phyloP scores from a whole-genome alignment of 30 jellyfish, hydroid and myxozoan species.

The Morbakka virulenta region DNA sequence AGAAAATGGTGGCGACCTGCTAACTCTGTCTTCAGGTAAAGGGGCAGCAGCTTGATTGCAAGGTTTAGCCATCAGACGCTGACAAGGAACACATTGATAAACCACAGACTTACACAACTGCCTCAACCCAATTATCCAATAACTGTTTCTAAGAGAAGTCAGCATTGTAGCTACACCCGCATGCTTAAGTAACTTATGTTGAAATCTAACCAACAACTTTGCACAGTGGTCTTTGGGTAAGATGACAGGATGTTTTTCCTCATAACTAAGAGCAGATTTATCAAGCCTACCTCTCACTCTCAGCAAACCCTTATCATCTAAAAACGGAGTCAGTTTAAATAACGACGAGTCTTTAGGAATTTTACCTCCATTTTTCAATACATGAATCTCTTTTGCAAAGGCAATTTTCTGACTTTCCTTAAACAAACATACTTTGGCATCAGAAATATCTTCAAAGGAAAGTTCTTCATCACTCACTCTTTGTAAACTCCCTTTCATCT shows the following conservation, averaged over 20 bases:
- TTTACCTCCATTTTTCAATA: slow-evolving; percentile 3
- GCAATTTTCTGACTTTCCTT: not conserved
- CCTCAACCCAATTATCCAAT: slow-evolving; percentile 6
- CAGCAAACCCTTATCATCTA: not conserved
- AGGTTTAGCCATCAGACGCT: slow-evolving; percentile 8
- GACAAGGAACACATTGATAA: slow-evolving; percentile 12
- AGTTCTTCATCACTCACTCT: not conserved
- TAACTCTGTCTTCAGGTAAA: slow-evolving; percentile 41
- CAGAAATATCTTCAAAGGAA: slow-evolving; percentile 5
- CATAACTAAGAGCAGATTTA: slow-evolving; percentile 1
- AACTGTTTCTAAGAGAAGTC: slow-evolving; percentile 19
- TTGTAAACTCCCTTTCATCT: not conserved
- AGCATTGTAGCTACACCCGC: slow-evolving; percentile 23
- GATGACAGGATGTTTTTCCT: slow-evolving; percentile 18
- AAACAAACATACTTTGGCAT: slow-evolving; percentile 16
- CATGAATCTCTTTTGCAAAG: not conserved
- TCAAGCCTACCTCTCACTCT: slow-evolving; percentile 38
- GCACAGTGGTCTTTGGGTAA: slow-evolving; percentile 15
- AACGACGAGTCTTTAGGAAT: not conserved
- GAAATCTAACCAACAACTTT: slow-evolving; percentile 13
- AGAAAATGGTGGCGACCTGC: slow-evolving; percentile 3
- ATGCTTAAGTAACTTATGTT: slow-evolving; percentile 5
- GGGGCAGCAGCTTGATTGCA: slow-evolving; percentile 22
- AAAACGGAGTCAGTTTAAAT: not conserved
- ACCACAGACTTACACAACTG: slow-evolving; percentile 4